Conservation (phyloP, 2,797 vertebrate species). For the Meda fulgida region DNA sequence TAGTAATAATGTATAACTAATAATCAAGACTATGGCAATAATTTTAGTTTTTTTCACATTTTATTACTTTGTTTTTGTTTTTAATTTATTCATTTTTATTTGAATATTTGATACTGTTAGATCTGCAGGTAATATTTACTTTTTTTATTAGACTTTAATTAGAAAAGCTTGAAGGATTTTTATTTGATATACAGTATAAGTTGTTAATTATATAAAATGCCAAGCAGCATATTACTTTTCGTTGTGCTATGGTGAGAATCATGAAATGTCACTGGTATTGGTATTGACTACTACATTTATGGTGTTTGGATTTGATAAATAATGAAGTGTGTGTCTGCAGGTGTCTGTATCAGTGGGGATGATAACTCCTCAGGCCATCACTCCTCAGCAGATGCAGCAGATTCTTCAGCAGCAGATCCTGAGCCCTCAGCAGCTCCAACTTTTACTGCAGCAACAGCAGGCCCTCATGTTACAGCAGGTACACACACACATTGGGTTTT, state of each 20-base stretch:
- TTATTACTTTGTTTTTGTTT: not conserved
- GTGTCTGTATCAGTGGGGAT: constrained; percentile 91
- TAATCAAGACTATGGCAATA: too few relatives aligned
- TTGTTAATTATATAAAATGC: not conserved
- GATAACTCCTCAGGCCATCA: constrained; percentile 98
- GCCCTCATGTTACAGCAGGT: constrained; percentile 99
- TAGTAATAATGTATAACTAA: not conserved
- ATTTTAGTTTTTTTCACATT: not conserved
- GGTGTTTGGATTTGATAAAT: not conserved
- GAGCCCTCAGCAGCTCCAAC: constrained; percentile 96
- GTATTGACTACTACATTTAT: not conserved
- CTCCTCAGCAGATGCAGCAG: constrained; percentile 95
- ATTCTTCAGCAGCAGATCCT: constrained; percentile 94
- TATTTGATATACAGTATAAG: not conserved
- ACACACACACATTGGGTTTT: constrained; percentile 43
- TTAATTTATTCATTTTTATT: not conserved
- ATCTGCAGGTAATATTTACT: not conserved
- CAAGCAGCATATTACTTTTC: not conserved
- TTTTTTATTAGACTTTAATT: not conserved
- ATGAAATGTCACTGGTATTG: not conserved
- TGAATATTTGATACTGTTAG: not conserved
- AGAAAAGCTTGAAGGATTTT: not conserved
- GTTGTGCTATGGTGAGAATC: not conserved
- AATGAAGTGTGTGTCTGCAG: constrained; percentile 68
- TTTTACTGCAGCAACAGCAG: constrained; percentile 97